Percentiles rank a stretch among this genome's conserved stretches.
phyloP scores from a whole-genome alignment of 2,888 invertebrate species.

The Aleiodes leptofemur region DNA sequence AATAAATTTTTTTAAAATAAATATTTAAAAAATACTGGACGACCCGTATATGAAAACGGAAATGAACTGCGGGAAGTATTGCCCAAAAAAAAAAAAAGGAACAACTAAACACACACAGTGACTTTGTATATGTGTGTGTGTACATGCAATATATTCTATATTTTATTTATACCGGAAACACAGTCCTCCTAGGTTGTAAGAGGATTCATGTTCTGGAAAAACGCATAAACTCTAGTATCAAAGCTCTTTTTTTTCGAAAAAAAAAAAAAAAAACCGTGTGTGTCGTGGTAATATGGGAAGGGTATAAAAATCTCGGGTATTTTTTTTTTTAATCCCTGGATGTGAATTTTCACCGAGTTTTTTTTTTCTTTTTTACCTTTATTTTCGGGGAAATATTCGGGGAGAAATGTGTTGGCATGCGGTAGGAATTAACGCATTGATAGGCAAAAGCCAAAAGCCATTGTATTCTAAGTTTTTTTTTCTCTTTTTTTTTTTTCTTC shows the following conservation, averaged over 20 bases:
- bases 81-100: background rate
- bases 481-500: too few species aligned
- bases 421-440: too few species aligned
- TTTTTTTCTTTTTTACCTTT: too few species aligned
- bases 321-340: background rate
- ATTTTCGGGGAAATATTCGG: too few species aligned
- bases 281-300: constrained; percentile 18
- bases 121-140: background rate
- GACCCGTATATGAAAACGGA: constrained; percentile 18
- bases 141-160: constrained; percentile 1
- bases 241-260: background rate
- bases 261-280: background rate
- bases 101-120: background rate
- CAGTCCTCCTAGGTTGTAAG: constrained; percentile 4
- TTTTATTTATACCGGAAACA: constrained; percentile 18
- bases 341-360: constrained; percentile 3
- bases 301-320: background rate
- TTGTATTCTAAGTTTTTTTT: background rate
- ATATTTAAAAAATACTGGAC: background rate
- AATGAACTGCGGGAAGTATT: constrained; percentile 9
- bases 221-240: constrained; percentile 13
- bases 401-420: too few species aligned
- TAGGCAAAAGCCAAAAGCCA: too few species aligned
- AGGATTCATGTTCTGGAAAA: constrained; percentile 27
- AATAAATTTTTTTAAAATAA: background rate